Conservation (phyloP, 2,888 invertebrate species). For the Dryobotodes eremita region DNA sequence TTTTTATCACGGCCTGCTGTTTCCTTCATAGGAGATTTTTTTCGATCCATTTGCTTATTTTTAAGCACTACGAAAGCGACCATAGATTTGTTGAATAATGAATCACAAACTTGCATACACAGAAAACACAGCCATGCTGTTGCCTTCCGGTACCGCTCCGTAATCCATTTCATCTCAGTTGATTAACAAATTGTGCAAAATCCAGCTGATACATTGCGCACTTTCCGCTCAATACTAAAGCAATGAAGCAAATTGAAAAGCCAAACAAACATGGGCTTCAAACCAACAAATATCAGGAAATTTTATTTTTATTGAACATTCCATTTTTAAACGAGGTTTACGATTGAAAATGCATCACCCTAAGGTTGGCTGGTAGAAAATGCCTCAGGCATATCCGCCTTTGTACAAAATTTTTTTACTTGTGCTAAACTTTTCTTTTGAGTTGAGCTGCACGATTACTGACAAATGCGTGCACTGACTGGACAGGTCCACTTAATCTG, state of each 20-base stretch:
- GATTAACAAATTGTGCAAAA: constrained; percentile 40
- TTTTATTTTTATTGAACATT: constrained; percentile 5
- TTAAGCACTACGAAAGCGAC: background rate
- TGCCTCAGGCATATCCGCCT: no score
- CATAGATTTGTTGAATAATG: background rate
- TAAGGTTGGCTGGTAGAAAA: no score
- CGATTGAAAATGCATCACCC: background rate
- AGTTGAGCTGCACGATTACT: no score
- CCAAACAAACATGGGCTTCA: background rate
- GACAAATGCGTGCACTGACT: no score
- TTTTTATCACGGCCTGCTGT: background rate
- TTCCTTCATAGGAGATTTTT: background rate
- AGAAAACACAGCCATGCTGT: constrained; percentile 29
- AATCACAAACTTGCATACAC: constrained; percentile 40
- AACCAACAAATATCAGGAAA: background rate
- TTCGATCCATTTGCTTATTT: background rate
- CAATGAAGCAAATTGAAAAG: constrained; percentile 20
- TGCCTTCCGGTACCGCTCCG: constrained; percentile 16
- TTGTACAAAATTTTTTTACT: no score
- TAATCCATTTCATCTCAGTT: constrained; percentile 49
- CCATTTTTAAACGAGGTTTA: constrained; percentile 18
- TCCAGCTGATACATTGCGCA: constrained; percentile 24
- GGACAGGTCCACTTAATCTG: no score
- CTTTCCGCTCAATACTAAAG: background rate
- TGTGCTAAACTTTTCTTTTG: no score